Conservation (phyloP, 2,888 invertebrate genomes). For the Ryuthela nishihirai region DNA sequence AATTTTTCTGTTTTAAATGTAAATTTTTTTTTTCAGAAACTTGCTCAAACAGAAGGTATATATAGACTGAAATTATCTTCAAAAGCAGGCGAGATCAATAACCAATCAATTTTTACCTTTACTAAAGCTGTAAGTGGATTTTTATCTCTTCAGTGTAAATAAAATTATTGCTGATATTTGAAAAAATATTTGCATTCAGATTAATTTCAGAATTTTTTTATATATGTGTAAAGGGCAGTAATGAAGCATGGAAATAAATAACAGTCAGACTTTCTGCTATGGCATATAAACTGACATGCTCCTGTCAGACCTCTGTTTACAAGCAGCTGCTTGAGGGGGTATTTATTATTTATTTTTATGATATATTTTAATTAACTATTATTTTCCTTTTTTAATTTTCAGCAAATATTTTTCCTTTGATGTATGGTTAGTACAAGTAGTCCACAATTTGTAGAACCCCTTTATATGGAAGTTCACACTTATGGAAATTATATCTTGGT, state of each 20-base stretch:
- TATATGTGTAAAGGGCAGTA: neutral
- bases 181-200: too few species aligned
- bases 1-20: too few species aligned
- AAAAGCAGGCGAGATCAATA: constrained; percentile 12
- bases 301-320: neutral
- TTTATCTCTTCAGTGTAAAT: neutral
- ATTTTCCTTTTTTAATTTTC: too few species aligned
- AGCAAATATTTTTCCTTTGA: too few species aligned
- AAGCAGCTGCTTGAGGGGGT: neutral
- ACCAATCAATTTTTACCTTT: constrained; percentile 13
- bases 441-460: too few species aligned
- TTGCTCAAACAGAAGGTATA: constrained; percentile 23
- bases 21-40: too few species aligned
- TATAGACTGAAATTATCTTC: constrained; percentile 23
- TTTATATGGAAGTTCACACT: too few species aligned
- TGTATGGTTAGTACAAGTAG: too few species aligned
- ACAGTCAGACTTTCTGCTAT: neutral
- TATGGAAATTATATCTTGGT: too few species aligned
- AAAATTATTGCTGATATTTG: neutral
- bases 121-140: constrained; percentile 30
- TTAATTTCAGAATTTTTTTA: too few species aligned
- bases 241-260: neutral
- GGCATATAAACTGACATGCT: neutral
- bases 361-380: too few species aligned
- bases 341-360: too few species aligned